Evolutionary conservation across 2,797 vertebrate species (phyloP).

Genomic region (Propithecus perrieri): DNA sequence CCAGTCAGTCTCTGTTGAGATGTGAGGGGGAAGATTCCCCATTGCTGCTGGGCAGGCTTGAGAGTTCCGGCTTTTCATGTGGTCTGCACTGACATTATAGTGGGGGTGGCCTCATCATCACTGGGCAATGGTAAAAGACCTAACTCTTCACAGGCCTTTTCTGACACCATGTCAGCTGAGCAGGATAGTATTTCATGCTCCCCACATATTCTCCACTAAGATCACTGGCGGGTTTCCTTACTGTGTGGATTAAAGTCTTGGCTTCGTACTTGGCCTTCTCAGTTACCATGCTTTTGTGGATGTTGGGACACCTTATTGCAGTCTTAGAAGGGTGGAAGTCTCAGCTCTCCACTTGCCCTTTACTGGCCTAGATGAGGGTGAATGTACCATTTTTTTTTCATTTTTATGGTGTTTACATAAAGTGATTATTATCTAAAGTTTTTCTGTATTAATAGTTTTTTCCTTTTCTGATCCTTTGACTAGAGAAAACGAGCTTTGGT

Average conservation of each 20-base stretch:
- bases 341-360: background rate
- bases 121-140: background rate
- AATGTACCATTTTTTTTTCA: background rate
- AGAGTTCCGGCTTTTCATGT: background rate
- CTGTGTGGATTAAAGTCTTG: background rate
- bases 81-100: background rate
- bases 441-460: background rate
- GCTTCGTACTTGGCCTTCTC: background rate
- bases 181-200: background rate
- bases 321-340: background rate
- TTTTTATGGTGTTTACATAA: background rate
- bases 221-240: background rate
- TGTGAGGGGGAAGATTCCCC: background rate
- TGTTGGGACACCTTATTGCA: background rate
- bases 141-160: background rate
- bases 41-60: background rate
- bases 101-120: background rate
- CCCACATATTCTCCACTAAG: background rate
- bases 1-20: background rate
- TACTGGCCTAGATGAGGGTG: background rate
- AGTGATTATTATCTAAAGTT: background rate
- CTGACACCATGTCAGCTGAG: background rate
- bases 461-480: background rate
- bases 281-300: background rate
- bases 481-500: background rate